Conservation (phyloP, 92 coral and sea anemone species). For the Bergia sp. region DNA sequence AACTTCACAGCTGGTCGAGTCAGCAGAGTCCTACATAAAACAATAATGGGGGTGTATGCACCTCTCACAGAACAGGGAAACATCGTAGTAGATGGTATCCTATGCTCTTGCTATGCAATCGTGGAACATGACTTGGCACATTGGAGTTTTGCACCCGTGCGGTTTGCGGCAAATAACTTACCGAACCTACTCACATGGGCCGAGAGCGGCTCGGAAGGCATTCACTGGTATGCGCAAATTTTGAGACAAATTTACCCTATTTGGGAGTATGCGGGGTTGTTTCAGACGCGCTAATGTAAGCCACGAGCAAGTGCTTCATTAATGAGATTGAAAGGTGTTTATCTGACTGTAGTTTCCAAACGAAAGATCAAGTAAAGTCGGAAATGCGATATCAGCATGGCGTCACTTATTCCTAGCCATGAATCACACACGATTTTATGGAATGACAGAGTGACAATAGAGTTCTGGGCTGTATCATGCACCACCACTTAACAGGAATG, state of each 20-base stretch:
- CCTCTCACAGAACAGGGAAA: constrained; percentile 96
- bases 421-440: constrained; percentile 25
- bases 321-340: background rate
- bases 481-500: constrained; percentile 42
- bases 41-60: constrained; percentile 75
- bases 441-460: constrained; percentile 43
- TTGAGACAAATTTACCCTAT: constrained; percentile 30
- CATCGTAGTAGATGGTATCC: constrained; percentile 76
- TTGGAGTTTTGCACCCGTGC: constrained; percentile 84
- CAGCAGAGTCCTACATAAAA: constrained; percentile 39
- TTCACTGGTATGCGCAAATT: constrained; percentile 89
- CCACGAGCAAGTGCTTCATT: background rate
- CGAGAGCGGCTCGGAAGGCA: constrained; percentile 54
- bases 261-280: constrained; percentile 25
- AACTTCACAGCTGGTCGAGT: constrained; percentile 75
- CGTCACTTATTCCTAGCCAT: constrained; percentile 30
- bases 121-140: constrained; percentile 72
- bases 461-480: constrained; percentile 29
- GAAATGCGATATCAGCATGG: constrained; percentile 19
- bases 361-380: background rate
- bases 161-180: constrained; percentile 56
- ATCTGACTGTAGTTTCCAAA: background rate
- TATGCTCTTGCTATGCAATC: constrained; percentile 90
- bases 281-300: background rate
- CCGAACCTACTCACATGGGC: constrained; percentile 65